A percentile compares a stretch with the other conserved stretches of the same genome.
These are phyloP conservation scores for Saccostrea echinata DNA, from an alignment of 1,140 invertebrate species.

Conservation along the genomic window DNA sequence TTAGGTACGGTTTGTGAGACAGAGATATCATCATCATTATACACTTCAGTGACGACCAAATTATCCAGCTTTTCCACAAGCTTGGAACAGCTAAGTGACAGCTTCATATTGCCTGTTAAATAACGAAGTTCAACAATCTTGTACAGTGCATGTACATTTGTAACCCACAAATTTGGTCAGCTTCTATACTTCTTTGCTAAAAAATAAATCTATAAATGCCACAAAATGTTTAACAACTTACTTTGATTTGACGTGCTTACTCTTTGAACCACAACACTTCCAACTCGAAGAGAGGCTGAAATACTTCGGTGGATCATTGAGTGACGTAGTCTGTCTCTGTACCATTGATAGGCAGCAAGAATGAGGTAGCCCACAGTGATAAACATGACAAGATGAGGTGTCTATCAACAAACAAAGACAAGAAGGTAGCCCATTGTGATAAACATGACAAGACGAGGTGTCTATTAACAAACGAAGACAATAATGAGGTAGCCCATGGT, in stretches of 20 bases:
- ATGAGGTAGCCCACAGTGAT: slow-evolving; percentile 10
- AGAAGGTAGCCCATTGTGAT: neutral
- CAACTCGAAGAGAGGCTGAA: slow-evolving; percentile 4
- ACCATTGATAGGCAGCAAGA: slow-evolving; percentile 14
- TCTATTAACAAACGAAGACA: no score
- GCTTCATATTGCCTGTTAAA: neutral
- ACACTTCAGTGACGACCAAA: neutral
- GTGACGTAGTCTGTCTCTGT: neutral
- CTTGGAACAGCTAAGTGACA: neutral
- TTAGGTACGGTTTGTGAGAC: neutral
- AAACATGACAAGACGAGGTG: neutral
- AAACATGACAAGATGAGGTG: neutral
- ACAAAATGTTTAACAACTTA: neutral
- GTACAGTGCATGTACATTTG: neutral
- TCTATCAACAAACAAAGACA: no score
- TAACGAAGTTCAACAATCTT: neutral
- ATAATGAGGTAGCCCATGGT: neutral
- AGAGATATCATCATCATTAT: neutral
- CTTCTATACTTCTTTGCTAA: neutral
- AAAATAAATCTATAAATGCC: neutral
- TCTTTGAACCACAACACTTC: slow-evolving; percentile 6
- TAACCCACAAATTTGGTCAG: neutral
- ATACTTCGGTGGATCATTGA: slow-evolving; percentile 13
- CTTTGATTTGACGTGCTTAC: neutral
- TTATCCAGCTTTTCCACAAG: neutral